Evolutionary conservation across 2,888 invertebrate genomes (phyloP).

Genomic region (Eurois occulta): DNA sequence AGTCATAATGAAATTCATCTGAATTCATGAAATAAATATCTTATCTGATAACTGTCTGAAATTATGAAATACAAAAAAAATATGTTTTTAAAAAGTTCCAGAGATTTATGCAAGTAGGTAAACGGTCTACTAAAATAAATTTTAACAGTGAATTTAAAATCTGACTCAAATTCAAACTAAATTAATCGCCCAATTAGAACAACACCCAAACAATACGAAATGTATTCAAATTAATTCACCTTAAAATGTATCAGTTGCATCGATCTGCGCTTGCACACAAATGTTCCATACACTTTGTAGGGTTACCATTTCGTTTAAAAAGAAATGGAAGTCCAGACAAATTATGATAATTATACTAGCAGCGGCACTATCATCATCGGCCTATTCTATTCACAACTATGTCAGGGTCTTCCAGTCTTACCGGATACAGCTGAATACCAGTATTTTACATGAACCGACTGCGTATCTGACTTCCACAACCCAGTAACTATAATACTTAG

Average conservation of each 20-base stretch:
- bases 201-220: conserved; percentile 39
- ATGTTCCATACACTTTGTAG: conserved; percentile 72
- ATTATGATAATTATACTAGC: neutral
- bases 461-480: too few relatives aligned
- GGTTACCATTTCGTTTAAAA: conserved; percentile 14
- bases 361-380: neutral
- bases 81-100: neutral
- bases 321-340: neutral
- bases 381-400: neutral
- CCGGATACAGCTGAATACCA: too few relatives aligned
- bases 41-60: too few relatives aligned
- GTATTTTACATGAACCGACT: too few relatives aligned
- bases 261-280: conserved; percentile 73
- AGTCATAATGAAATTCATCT: neutral
- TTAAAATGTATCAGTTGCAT: conserved; percentile 73
- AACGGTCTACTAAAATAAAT: neutral
- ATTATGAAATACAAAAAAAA: neutral
- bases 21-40: neutral
- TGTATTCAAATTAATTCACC: conserved; percentile 78
- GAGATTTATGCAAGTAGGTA: neutral
- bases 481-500: too few relatives aligned
- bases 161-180: neutral
- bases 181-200: conserved; percentile 47
- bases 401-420: neutral
- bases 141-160: neutral